phyloP scores from a whole-genome alignment of 2,888 invertebrate species.

The Ganaspis brasiliensis region DNA sequence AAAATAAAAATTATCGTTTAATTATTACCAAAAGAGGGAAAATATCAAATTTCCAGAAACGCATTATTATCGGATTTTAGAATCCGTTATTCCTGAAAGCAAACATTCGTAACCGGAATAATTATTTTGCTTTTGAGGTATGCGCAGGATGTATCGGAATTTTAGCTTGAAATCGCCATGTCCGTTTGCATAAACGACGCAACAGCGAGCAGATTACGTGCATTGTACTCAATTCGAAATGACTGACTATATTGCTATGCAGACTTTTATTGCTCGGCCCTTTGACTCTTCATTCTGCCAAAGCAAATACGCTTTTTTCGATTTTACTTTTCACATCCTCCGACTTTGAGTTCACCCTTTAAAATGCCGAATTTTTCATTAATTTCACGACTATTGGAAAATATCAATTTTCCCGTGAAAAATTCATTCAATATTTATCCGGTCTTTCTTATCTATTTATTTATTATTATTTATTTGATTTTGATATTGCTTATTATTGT shows the following conservation, averaged over 20 bases:
- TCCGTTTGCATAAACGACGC: constrained; percentile 31
- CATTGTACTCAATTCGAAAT: constrained; percentile 42
- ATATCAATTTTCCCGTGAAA: no score
- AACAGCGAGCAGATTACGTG: constrained; percentile 12
- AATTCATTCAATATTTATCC: no score
- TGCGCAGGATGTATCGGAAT: constrained; percentile 60
- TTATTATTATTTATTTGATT: no score
- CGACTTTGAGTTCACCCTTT: not conserved
- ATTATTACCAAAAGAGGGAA: no score
- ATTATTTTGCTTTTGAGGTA: constrained; percentile 19
- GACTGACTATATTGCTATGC: constrained; percentile 41
- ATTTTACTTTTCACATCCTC: constrained; percentile 1
- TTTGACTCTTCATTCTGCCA: constrained; percentile 16
- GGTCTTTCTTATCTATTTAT: no score
- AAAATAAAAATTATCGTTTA: no score
- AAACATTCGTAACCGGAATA: constrained; percentile 23
- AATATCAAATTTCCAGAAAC: no score
- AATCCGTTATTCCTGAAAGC: not conserved
- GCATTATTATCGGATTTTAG: not conserved
- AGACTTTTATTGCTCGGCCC: constrained; percentile 33
- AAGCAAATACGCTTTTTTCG: constrained; percentile 24
- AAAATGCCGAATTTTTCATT: not conserved
- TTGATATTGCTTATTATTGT: no score
- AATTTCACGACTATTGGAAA: not conserved
- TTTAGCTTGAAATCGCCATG: constrained; percentile 57